Conservation (phyloP, 2,888 invertebrate genomes). For the Thereva unica region DNA sequence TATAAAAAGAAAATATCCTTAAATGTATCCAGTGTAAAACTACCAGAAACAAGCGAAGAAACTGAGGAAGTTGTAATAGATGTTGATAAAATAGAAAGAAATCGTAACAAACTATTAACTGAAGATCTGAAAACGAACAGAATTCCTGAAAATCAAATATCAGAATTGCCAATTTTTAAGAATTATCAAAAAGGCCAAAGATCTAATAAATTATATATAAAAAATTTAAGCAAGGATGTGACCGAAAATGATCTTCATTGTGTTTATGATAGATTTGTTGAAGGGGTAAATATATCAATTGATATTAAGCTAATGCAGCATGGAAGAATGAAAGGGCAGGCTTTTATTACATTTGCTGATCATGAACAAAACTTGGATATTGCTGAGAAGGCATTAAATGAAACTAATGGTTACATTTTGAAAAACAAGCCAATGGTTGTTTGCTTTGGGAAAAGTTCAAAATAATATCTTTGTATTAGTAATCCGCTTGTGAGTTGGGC, state of each 20-base stretch:
- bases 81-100: not conserved
- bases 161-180: constrained; percentile 77
- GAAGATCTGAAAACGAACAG: constrained; percentile 70
- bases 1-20: constrained; percentile 47
- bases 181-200: constrained; percentile 83
- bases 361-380: constrained; percentile 53
- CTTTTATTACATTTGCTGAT: constrained; percentile 72
- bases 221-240: constrained; percentile 84
- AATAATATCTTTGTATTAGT: constrained; percentile 20
- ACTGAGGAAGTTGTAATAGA: not conserved
- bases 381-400: constrained; percentile 74
- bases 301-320: constrained; percentile 87
- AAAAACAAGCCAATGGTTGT: constrained; percentile 91
- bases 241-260: constrained; percentile 73
- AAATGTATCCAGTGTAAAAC: constrained; percentile 42
- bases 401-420: constrained; percentile 86
- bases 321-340: constrained; percentile 96
- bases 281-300: constrained; percentile 55
- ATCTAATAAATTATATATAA: constrained; percentile 85
- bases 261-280: constrained; percentile 73
- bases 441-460: constrained; percentile 69
- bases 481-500: no score
- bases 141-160: constrained; percentile 72
- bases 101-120: constrained; percentile 54
- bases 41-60: constrained; percentile 16